These are phyloP conservation scores for Vipera latastei DNA, from an alignment of 2,797 vertebrate species.

Conservation along the genomic window DNA sequence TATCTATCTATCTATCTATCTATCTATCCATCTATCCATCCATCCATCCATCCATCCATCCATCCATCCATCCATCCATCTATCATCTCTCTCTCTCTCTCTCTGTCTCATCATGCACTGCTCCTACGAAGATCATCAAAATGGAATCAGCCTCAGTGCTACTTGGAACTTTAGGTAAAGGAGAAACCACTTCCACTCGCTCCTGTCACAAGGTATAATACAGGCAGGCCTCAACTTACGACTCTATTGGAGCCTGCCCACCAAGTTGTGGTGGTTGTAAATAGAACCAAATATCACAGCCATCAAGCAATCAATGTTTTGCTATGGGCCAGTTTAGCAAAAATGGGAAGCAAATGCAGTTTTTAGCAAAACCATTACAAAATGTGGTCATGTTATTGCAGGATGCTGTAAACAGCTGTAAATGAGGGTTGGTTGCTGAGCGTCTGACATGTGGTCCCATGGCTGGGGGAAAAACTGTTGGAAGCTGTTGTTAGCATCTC, in stretches of 20 bases:
- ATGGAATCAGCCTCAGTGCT: slow-evolving; percentile 22
- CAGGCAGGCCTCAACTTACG: background rate
- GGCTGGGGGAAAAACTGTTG: background rate
- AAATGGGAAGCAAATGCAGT: background rate
- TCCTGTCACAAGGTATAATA: background rate
- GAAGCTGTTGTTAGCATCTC: background rate
- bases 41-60: no score
- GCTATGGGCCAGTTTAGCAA: background rate
- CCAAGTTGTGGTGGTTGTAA: background rate
- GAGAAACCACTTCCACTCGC: background rate
- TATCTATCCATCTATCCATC: no score
- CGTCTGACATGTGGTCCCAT: background rate
- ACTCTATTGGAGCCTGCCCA: background rate
- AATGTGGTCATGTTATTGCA: background rate
- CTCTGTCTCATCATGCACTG: background rate
- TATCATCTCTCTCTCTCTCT: no score
- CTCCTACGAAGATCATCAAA: slow-evolving; percentile 17
- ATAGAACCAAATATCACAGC: background rate
- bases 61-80: no score
- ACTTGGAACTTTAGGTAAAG: background rate
- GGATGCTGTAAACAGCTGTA: background rate
- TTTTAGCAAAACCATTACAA: background rate
- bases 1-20: background rate
- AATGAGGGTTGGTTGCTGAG: background rate
- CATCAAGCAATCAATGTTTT: background rate